Evolutionary conservation across 2,113 vertebrate species (phyloP), one percentile per base, ranked within the genome.

Genomic region (Gorsachius goisagi): DNA sequence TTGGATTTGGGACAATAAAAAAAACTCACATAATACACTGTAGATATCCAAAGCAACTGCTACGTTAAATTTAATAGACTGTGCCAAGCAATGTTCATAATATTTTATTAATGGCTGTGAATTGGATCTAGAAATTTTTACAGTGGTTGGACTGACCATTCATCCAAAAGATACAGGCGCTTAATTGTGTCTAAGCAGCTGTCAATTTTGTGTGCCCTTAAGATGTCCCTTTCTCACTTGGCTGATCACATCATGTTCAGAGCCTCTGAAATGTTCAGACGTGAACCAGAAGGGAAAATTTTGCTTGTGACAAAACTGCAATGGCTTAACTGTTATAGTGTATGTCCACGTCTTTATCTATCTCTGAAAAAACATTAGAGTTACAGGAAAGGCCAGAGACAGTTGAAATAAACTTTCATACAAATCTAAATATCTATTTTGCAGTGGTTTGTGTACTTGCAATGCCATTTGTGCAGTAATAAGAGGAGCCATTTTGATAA

Each of bases 131-230:
- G 84, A 92, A 92, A 89, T 73, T 89, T 85, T 95, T 89, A 66
- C 87, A 80, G 77, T 91, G 53, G 18, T 52, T 96, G 89, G 71
- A 88, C 62, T 93, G 89, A 85, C 77, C 91, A 83, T 92, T 94
- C 94, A 88, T 96, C 86, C 94, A 95, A 89, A 95, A 91, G 84
- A 83, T 72, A 69, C 2, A 72, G 73, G 32, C 47, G 79, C 71
- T 93, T 97, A 96, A 96, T 94, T 95, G 82, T 96, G 47, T 92
- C 89, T 96, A 88, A 96, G 95, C 93, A 94, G 85, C 85, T 96
- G 88, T 89, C 93, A 96, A 37, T 95, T 96, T 73, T 96, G 49
- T 60, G 24, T 90, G 91, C 49, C 94, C 90, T 95, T 82, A 85
- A 87, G 92, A 81, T 89, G 90, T 85, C 73, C 83, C 45, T 89